Conservation (phyloP, 2,888 invertebrate genomes). For the Latrodectus hesperus region DNA sequence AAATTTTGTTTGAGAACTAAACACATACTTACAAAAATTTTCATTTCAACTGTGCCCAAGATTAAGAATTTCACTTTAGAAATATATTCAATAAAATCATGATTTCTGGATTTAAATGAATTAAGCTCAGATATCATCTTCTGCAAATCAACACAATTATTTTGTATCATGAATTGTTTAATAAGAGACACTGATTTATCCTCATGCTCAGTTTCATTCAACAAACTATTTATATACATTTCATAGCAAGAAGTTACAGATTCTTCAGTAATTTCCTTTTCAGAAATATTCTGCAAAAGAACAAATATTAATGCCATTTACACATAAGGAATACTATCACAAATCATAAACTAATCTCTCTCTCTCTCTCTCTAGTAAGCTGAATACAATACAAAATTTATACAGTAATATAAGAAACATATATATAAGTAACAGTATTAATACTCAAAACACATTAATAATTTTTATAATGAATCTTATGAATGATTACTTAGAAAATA, state of each 20-base stretch:
- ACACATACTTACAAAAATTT: constrained; percentile 38
- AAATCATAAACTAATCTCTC: too few relatives aligned
- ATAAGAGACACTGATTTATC: background rate
- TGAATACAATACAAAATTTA: too few relatives aligned
- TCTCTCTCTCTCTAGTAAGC: too few relatives aligned
- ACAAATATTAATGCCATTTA: background rate
- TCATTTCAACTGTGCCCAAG: constrained; percentile 16
- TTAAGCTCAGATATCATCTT: constrained; percentile 2
- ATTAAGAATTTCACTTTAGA: constrained; percentile 23
- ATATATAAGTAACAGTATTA: too few relatives aligned
- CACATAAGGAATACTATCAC: too few relatives aligned
- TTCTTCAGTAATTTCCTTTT: constrained; percentile 13
- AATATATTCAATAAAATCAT: constrained; percentile 11
- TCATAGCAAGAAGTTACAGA: constrained; percentile 23
- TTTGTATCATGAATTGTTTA: constrained; percentile 30
- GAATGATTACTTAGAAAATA: too few relatives aligned
- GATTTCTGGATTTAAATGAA: constrained; percentile 7
- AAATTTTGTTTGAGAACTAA: background rate
- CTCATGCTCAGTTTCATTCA: background rate
- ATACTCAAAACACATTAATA: too few relatives aligned
- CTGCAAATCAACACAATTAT: constrained; percentile 33
- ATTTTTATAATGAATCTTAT: too few relatives aligned
- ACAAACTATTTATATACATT: constrained; percentile 15
- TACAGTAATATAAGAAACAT: too few relatives aligned
- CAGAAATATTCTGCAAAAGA: background rate